Evolutionary conservation across 2,797 vertebrate genomes (phyloP).

Genomic region (Liasis olivaceus): DNA sequence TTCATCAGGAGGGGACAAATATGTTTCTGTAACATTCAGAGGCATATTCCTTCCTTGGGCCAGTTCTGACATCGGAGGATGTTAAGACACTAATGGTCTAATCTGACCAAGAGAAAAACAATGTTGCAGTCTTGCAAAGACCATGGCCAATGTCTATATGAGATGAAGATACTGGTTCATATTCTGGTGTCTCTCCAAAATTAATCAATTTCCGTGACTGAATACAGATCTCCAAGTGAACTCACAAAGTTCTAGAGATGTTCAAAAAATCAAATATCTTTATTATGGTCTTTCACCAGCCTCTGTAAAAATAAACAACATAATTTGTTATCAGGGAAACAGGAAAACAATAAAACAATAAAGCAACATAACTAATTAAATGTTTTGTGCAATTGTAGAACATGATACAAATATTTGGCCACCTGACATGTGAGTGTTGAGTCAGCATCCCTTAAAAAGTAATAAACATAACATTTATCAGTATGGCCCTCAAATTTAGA

Average conservation of each 20-base stretch:
- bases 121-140: not conserved
- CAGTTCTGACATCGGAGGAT: not conserved
- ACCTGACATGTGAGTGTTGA: too few relatives aligned
- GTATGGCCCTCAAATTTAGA: too few relatives aligned
- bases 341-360: too few relatives aligned
- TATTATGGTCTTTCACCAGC: not conserved
- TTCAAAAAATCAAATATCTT: not conserved
- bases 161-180: not conserved
- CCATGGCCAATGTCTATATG: not conserved
- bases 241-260: conserved; percentile 32
- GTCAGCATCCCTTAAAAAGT: too few relatives aligned
- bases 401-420: too few relatives aligned
- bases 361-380: too few relatives aligned
- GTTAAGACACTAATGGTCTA: not conserved
- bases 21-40: conserved; percentile 6
- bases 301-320: too few relatives aligned
- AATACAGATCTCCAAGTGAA: conserved; percentile 44
- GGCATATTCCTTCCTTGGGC: conserved; percentile 44
- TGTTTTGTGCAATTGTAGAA: too few relatives aligned
- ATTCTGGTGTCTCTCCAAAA: not conserved
- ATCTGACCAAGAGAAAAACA: not conserved
- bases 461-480: too few relatives aligned
- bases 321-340: too few relatives aligned
- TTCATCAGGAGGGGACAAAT: conserved; percentile 49
- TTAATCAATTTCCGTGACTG: not conserved